phyloP scores from a whole-genome alignment of 2,113 vertebrate genomes.

The Corythornis madagascariensis region DNA sequence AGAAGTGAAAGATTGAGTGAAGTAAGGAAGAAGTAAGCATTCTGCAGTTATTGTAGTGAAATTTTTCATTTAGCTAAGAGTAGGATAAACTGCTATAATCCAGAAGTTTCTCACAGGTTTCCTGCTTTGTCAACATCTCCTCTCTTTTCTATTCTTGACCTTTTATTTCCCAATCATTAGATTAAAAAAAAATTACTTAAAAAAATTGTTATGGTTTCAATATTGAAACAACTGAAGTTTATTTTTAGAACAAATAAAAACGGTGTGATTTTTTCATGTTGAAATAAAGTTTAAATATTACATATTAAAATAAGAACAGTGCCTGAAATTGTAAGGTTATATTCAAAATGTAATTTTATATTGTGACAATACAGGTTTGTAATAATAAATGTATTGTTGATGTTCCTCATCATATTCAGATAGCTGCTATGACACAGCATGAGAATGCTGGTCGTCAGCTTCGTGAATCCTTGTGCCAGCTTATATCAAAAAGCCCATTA shows the following conservation, averaged over 20 bases:
- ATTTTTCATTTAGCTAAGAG: background rate
- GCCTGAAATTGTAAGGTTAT: background rate
- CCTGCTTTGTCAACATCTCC: background rate
- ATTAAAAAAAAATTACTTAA: background rate
- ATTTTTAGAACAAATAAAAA: background rate
- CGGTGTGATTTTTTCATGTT: background rate
- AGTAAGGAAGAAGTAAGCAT: background rate
- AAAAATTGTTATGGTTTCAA: background rate
- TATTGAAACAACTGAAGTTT: background rate
- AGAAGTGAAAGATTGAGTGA: background rate
- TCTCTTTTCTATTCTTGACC: background rate
- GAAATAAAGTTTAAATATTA: background rate
- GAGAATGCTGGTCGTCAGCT: background rate
- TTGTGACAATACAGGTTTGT: background rate
- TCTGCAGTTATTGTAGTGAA: background rate
- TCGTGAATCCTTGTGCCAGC: background rate
- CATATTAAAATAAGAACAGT: background rate
- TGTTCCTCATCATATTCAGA: background rate
- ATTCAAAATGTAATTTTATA: background rate
- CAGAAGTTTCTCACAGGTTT: background rate
- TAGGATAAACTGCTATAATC: background rate
- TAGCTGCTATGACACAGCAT: background rate
- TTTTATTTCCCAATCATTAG: background rate
- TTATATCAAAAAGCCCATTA: constrained; percentile 37
- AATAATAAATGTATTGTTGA: background rate